phyloP scores from a whole-genome alignment of 64 coral and sea anemone genomes.

The Platygyra sinensis region DNA sequence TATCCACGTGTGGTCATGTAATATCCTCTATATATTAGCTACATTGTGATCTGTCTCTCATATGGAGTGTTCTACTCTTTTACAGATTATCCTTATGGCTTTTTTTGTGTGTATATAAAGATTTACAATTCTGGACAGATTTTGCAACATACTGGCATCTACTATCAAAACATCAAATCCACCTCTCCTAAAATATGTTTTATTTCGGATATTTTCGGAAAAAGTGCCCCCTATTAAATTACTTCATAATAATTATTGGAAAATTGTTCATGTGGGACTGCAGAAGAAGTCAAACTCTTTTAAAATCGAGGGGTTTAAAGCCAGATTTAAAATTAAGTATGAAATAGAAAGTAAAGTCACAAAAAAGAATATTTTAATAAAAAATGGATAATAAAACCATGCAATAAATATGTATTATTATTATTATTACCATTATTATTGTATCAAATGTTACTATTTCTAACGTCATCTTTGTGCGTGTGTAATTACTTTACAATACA shows the following conservation, averaged over 20 bases:
- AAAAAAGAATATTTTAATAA: neutral
- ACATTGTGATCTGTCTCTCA: too few species aligned
- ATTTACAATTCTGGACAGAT: neutral
- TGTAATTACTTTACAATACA: too few species aligned
- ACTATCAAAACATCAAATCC: neutral
- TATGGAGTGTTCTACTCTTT: too few species aligned
- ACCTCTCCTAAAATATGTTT: neutral
- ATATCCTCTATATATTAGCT: too few species aligned
- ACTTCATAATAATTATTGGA: conserved; percentile 1
- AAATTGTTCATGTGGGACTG: conserved; percentile 5
- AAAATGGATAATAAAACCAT: neutral
- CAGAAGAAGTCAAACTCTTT: neutral
- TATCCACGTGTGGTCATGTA: too few species aligned
- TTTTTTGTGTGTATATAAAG: too few species aligned
- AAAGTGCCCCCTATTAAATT: neutral
- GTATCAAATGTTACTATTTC: too few species aligned
- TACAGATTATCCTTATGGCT: too few species aligned
- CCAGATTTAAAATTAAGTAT: neutral
- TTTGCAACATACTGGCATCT: neutral
- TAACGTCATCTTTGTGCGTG: too few species aligned
- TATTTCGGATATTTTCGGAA: neutral
- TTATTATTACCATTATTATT: too few species aligned
- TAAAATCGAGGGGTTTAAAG: neutral
- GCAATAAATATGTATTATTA: too few species aligned
- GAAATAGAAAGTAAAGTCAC: neutral